phyloP scores from a whole-genome alignment of 1,140 invertebrate species.

The Eurosta solidaginis region DNA sequence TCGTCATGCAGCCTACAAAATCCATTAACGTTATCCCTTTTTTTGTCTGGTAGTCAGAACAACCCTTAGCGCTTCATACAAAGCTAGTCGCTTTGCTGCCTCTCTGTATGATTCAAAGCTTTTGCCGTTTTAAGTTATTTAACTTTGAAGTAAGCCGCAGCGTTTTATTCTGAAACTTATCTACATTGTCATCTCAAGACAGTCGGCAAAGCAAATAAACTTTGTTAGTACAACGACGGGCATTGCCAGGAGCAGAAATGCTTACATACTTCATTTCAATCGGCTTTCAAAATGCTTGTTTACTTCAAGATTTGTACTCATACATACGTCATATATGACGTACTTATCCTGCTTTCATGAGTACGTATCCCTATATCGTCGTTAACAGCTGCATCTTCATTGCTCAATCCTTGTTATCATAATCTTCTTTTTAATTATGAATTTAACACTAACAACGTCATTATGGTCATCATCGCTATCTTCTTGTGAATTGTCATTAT shows the following conservation, averaged over 20 bases:
- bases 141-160: background rate
- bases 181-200: background rate
- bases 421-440: background rate
- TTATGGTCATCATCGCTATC: background rate
- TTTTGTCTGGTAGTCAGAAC: too few relatives aligned
- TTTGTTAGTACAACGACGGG: background rate
- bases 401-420: background rate
- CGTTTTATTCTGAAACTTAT: background rate
- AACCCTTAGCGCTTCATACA: too few relatives aligned
- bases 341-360: background rate
- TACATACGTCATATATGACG: background rate
- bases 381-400: background rate
- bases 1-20: too few relatives aligned
- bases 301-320: background rate
- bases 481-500: too few relatives aligned
- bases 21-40: too few relatives aligned
- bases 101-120: background rate
- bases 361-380: background rate
- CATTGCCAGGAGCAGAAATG: conserved; percentile 1
- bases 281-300: background rate
- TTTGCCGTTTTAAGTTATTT: background rate
- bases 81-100: background rate
- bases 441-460: background rate
- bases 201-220: conserved; percentile 6
- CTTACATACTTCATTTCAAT: conserved; percentile 24